Conservation (phyloP, 2,888 invertebrate genomes). For the Athripsodes cinereus region DNA sequence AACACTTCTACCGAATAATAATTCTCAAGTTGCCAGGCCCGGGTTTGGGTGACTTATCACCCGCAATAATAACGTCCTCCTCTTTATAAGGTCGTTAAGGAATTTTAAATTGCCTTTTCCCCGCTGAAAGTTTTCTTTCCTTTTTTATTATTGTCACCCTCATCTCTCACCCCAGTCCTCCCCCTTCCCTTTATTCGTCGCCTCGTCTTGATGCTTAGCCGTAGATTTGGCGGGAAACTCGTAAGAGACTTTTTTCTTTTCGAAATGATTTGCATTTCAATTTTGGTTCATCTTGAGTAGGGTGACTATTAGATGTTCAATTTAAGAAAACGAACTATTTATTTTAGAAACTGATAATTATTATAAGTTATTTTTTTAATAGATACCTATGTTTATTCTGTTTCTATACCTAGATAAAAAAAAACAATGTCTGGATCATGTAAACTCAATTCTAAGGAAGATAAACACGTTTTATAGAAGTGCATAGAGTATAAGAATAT, state of each 20-base stretch:
- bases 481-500: too few relatives aligned
- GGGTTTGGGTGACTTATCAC: constrained; percentile 1
- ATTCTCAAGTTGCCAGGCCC: too few relatives aligned
- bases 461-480: too few relatives aligned
- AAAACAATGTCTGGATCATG: too few relatives aligned
- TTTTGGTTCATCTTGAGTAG: constrained; percentile 19
- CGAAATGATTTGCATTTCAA: constrained; percentile 27
- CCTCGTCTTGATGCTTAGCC: constrained; percentile 4
- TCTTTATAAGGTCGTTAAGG: constrained; percentile 26
- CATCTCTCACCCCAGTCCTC: background rate
- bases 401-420: too few relatives aligned
- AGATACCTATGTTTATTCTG: too few relatives aligned
- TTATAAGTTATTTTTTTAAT: too few relatives aligned
- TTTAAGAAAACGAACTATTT: too few relatives aligned
- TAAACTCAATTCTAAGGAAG: too few relatives aligned
- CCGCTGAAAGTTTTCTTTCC: constrained; percentile 22
- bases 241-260: constrained; percentile 13
- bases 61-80: constrained; percentile 18
- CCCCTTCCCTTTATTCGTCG: constrained; percentile 4
- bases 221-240: constrained; percentile 14
- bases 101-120: constrained; percentile 27
- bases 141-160: constrained; percentile 26
- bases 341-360: too few relatives aligned
- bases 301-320: constrained; percentile 14
- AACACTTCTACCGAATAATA: too few relatives aligned